Percentiles rank a stretch among this genome's conserved stretches.
Conservation (phyloP, 2,113 vertebrate genomes). For the Eulacestoma nigropectus region DNA sequence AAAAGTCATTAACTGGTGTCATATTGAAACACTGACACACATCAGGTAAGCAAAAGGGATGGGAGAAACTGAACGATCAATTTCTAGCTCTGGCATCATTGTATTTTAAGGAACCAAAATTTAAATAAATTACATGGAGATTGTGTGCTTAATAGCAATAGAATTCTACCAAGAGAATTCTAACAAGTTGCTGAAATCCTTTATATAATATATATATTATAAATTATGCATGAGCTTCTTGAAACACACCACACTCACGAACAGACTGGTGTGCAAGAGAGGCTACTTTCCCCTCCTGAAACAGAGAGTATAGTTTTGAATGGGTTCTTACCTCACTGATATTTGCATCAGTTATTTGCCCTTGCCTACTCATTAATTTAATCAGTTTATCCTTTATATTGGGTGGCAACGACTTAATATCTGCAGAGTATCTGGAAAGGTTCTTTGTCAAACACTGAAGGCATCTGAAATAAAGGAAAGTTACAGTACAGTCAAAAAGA, state of each 20-base stretch:
- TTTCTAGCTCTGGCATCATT: not conserved
- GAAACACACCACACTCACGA: not conserved
- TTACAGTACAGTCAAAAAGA: not conserved
- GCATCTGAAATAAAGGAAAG: constrained; percentile 68
- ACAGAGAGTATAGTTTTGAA: not conserved
- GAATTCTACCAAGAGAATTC: not conserved
- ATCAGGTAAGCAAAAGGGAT: not conserved
- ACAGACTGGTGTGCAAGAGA: not conserved
- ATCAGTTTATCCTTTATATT: constrained; percentile 83
- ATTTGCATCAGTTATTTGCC: constrained; percentile 81
- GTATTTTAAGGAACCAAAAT: not conserved
- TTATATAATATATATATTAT: not conserved
- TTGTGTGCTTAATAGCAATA: not conserved
- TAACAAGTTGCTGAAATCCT: not conserved
- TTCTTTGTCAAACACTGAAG: constrained; percentile 71
- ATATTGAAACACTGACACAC: not conserved
- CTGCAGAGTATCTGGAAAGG: constrained; percentile 72
- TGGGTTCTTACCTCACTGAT: constrained; percentile 78
- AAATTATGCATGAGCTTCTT: not conserved
- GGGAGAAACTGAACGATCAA: not conserved
- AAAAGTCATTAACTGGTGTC: not conserved
- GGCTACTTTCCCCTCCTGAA: not conserved
- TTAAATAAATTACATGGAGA: not conserved
- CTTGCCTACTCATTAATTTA: constrained; percentile 76
- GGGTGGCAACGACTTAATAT: constrained; percentile 76